Base-by-base conservation (phyloP, 2,113 vertebrate species). In the Procavia capensis region DNA sequence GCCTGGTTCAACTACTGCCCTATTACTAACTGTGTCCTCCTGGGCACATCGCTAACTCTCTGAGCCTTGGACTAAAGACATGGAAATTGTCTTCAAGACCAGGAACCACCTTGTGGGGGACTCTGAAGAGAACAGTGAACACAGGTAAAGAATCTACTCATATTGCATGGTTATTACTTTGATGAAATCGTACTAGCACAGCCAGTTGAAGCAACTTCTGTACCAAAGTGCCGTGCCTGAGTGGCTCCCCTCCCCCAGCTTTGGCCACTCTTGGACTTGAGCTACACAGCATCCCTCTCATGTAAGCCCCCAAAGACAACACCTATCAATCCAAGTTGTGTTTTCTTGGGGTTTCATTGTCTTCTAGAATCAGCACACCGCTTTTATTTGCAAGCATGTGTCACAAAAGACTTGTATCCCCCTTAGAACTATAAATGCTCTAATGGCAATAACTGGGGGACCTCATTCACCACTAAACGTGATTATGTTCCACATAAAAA, bases 401-500 rank as follows among this genome's bases (percentile, higher is more conserved):
- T 95, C 92, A 89, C 97, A 95, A 91, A 95, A 91, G 97, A 97
- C 96, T 54, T 90, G 43, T 96, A 98, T 98, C 97, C 98, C 98
- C 98, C 90, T 91, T 79, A 97, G 98, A 93, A 97, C 98, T 98
- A 98, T 98, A 98, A 99, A 98, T 90, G 68, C 98, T 98, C 98
- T 98, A 98, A 98, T 98, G 98, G 98, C 97, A 97, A 97, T 95
- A 98, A 98, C 94, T 79, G 98, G 98, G 97, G 97, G 85, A 98
- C 98, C 98, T 98, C 98, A 96, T 98, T 98, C 98, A 98, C 97
- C 98, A 98, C 98, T 98, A 84, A 98, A 98, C 95, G 97, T 98
- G 98, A 98, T 99, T 99, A 98, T 95, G 92, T 98, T 98, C 97
- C 98, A 98, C 98, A 98, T 99, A 98, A 98, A 98, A 98, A 98